These are phyloP conservation scores for Atherinomorus stipes DNA, from an alignment of 2,113 vertebrate species.

Conservation along the genomic window DNA sequence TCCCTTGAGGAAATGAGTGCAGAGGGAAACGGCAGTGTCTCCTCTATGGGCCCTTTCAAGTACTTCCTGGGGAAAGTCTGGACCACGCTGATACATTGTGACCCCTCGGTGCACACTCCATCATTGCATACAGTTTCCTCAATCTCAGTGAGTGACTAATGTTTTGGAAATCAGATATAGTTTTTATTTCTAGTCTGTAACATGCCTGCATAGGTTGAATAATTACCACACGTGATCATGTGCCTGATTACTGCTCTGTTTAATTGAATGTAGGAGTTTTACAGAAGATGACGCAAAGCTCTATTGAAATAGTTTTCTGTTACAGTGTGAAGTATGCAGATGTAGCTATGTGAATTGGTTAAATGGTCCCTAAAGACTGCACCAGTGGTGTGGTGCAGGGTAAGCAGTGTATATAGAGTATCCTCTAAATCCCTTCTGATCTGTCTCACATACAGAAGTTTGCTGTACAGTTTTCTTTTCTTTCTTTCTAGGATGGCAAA, in stretches of 20 bases:
- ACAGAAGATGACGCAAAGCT: neutral
- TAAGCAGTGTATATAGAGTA: too few relatives aligned
- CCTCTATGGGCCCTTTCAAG: constrained; percentile 71
- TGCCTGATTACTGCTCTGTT: neutral
- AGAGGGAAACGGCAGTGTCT: constrained; percentile 74
- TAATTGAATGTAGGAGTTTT: neutral
- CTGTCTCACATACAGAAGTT: too few relatives aligned
- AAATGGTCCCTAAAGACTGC: neutral
- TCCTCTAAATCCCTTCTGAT: too few relatives aligned
- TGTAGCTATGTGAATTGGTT: neutral
- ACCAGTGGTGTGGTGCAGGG: too few relatives aligned
- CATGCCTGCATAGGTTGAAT: neutral
- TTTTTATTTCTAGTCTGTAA: neutral
- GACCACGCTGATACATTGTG: constrained; percentile 66
- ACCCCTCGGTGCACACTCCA: constrained; percentile 56
- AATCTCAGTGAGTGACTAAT: constrained; percentile 29
- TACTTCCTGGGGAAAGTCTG: constrained; percentile 84
- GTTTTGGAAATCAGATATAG: constrained; percentile 8
- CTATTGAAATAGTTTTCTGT: too few relatives aligned
- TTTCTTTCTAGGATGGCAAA: too few relatives aligned
- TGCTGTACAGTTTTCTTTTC: too few relatives aligned
- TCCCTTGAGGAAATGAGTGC: constrained; percentile 65
- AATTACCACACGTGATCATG: neutral
- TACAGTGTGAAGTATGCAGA: neutral
- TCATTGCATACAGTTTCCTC: constrained; percentile 61